Conservation (phyloP, 2,113 vertebrate species). For the Pterocles burchelli region DNA sequence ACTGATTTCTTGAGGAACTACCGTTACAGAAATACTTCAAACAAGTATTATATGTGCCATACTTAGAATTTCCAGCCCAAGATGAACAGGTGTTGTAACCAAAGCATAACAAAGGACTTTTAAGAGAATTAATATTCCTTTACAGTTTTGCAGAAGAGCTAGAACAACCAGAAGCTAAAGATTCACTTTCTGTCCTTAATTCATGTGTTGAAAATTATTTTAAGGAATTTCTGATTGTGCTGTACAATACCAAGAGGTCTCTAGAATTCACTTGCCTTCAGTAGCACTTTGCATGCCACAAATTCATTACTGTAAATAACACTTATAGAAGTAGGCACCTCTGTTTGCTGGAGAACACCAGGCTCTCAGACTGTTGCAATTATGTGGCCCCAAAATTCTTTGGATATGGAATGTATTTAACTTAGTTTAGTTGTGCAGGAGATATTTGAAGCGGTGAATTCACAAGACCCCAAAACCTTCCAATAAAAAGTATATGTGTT, state of each 20-base stretch:
- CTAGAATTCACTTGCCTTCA: background rate
- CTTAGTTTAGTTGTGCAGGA: background rate
- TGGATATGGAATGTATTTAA: slow-evolving; percentile 11
- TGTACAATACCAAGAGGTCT: background rate
- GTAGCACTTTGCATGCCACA: background rate
- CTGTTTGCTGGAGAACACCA: background rate
- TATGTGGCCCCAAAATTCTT: background rate
- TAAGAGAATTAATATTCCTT: background rate
- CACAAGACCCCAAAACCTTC: background rate
- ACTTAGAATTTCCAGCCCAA: background rate
- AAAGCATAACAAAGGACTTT: background rate
- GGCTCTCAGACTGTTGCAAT: background rate
- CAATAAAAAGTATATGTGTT: background rate
- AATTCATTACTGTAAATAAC: background rate
- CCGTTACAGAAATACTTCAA: background rate
- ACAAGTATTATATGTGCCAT: background rate
- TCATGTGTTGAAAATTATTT: background rate
- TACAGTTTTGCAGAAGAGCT: background rate
- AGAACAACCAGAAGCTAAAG: background rate
- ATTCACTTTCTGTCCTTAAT: background rate
- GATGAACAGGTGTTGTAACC: background rate
- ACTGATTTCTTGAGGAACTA: background rate
- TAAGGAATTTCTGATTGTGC: background rate
- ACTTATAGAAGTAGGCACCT: background rate
- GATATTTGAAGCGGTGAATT: background rate